Conservation (phyloP, 2,888 invertebrate species). For the Tiliacea citrago region DNA sequence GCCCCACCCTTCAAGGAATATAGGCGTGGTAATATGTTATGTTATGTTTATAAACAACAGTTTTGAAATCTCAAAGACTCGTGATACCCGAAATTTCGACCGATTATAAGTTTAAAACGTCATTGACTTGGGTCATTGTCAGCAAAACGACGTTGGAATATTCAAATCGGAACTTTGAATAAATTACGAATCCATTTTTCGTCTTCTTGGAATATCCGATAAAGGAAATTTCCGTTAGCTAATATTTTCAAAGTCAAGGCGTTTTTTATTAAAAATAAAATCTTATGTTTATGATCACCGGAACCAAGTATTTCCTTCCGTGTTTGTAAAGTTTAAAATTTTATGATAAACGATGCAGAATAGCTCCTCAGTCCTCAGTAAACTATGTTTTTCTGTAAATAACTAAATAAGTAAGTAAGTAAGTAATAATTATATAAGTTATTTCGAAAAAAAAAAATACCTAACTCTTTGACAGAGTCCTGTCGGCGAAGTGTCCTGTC, state of each 20-base stretch:
- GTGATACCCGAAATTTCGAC: neutral
- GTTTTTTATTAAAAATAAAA: neutral
- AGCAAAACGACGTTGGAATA: conserved; percentile 15
- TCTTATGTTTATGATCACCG: neutral
- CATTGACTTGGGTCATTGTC: conserved; percentile 34
- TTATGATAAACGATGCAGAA: too few species aligned
- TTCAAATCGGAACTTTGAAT: conserved; percentile 39
- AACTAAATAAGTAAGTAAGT: too few species aligned
- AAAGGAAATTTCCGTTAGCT: conserved; percentile 43
- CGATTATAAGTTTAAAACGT: neutral
- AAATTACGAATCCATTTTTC: conserved; percentile 20
- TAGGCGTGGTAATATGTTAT: too few species aligned
- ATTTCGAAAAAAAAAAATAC: too few species aligned
- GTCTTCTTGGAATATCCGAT: conserved; percentile 14
- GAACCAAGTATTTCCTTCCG: conserved; percentile 39
- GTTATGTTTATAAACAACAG: neutral
- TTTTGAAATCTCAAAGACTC: neutral
- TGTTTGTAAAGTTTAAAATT: neutral
- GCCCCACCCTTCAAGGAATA: neutral
- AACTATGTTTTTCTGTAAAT: too few species aligned
- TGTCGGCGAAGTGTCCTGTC: too few species aligned
- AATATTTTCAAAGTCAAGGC: conserved; percentile 40
- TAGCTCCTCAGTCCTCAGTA: too few species aligned
- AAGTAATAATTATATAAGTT: too few species aligned
- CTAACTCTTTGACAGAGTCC: too few species aligned